A percentile compares a stretch with the other conserved stretches of the same genome.
Conservation (phyloP, 2,797 vertebrate species). For the Eulemur albifrons region DNA sequence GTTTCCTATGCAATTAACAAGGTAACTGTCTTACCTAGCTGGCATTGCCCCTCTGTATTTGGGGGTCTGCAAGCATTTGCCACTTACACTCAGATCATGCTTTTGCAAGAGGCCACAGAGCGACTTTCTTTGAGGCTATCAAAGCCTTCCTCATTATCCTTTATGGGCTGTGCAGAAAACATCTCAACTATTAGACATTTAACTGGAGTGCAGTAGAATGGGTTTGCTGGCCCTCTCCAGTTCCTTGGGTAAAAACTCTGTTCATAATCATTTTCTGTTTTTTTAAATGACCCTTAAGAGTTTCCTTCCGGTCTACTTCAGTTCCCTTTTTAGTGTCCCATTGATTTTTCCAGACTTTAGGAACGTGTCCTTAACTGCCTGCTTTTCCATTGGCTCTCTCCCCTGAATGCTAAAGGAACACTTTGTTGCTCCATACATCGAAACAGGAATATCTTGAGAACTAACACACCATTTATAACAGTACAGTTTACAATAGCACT, state of each 20-base stretch:
- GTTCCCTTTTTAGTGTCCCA: slow-evolving; percentile 82
- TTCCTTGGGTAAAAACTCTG: slow-evolving; percentile 79
- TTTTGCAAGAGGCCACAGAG: slow-evolving; percentile 73
- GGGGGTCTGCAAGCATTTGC: background rate
- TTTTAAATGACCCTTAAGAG: slow-evolving; percentile 83
- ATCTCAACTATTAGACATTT: slow-evolving; percentile 82
- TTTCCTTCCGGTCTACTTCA: slow-evolving; percentile 83
- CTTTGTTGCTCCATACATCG: slow-evolving; percentile 74
- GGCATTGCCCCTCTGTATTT: slow-evolving; percentile 49
- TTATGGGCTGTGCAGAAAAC: slow-evolving; percentile 83
- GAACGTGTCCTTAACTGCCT: slow-evolving; percentile 80
- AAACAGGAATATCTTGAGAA: slow-evolving; percentile 78
- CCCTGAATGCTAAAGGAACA: slow-evolving; percentile 79
- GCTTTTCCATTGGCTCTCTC: slow-evolving; percentile 75
- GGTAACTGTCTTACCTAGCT: background rate
- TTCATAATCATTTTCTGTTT: slow-evolving; percentile 83
- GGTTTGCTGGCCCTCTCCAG: slow-evolving; percentile 80
- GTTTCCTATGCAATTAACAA: slow-evolving; percentile 10
- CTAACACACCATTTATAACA: slow-evolving; percentile 80
- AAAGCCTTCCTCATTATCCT: slow-evolving; percentile 83
- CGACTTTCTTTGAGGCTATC: slow-evolving; percentile 81
- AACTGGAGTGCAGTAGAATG: slow-evolving; percentile 81
- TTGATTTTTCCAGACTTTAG: slow-evolving; percentile 85
- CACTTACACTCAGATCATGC: slow-evolving; percentile 55
- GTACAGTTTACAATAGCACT: slow-evolving; percentile 81